These are phyloP conservation scores for Lytechinus pictus DNA, from an alignment of 35 echinoderm and acorn worm genomes.

Conservation along the genomic window DNA sequence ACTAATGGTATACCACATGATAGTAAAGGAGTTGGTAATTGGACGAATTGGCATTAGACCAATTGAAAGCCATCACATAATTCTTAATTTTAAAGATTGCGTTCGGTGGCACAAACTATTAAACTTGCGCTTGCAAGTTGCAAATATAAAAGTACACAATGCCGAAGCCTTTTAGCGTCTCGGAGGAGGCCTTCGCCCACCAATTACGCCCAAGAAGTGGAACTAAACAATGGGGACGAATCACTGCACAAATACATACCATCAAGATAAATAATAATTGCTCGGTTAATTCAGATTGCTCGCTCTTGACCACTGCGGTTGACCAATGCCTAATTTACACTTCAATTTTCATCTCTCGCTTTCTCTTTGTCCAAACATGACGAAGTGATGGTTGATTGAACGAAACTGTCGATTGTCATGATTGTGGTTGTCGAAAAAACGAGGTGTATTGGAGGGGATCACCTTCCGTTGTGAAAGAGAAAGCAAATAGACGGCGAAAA, in stretches of 20 bases:
- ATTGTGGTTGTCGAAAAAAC: neutral
- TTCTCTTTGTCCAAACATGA: neutral
- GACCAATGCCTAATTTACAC: neutral
- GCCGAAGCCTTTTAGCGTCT: neutral
- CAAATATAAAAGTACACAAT: neutral
- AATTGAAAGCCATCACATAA: neutral
- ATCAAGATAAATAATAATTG: neutral
- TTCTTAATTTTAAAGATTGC: neutral
- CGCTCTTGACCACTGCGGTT: constrained; percentile 6
- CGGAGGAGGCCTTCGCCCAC: neutral
- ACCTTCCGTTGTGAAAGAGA: neutral
- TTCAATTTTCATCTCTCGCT: neutral
- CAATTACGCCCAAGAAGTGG: neutral
- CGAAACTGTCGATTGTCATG: neutral
- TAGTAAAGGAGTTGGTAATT: too few relatives aligned
- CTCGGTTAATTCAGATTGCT: neutral
- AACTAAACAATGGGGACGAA: neutral
- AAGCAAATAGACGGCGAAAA: neutral
- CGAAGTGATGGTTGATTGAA: neutral
- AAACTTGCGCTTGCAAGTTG: neutral
- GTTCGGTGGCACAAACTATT: neutral
- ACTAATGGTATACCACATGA: too few relatives aligned
- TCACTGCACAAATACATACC: neutral
- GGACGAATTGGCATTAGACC: too few relatives aligned
- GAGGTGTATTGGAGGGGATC: neutral